These are phyloP conservation scores for Cantharis rufa DNA, from an alignment of 2,888 invertebrate genomes.

Conservation along the genomic window DNA sequence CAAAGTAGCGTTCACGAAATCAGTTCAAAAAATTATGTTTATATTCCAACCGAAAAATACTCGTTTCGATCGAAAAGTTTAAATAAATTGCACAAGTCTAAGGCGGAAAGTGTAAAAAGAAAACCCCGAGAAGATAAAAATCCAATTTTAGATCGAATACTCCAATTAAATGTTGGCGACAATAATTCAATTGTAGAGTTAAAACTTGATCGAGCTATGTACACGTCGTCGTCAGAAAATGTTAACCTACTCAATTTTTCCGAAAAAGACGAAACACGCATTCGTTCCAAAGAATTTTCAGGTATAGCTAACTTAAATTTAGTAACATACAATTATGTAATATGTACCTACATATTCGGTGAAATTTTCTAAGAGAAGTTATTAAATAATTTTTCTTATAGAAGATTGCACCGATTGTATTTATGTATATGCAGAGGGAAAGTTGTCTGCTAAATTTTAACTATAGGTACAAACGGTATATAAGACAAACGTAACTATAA, in stretches of 20 bases:
- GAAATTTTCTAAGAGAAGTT: too few relatives aligned
- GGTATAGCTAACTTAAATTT: neutral
- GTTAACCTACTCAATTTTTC: neutral
- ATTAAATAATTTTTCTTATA: too few relatives aligned
- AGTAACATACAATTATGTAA: too few relatives aligned
- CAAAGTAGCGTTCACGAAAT: neutral
- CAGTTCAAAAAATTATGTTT: neutral
- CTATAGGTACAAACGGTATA: too few relatives aligned
- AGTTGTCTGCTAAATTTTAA: too few relatives aligned
- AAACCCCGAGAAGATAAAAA: neutral
- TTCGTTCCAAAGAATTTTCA: neutral
- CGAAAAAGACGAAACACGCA: neutral
- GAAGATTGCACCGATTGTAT: too few relatives aligned
- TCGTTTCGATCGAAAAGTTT: neutral
- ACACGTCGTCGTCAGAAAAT: neutral
- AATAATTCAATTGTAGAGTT: neutral
- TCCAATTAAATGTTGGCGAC: neutral
- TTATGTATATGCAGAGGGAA: too few relatives aligned
- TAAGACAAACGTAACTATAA: too few relatives aligned
- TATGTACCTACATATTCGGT: too few relatives aligned
- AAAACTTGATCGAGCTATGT: neutral
- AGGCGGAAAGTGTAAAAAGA: neutral
- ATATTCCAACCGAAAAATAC: neutral
- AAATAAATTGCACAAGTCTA: neutral
- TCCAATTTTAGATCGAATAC: neutral